These are phyloP conservation scores for Drosophila eugracilis DNA, from an alignment of 1,140 invertebrate species.

Conservation along the genomic window DNA sequence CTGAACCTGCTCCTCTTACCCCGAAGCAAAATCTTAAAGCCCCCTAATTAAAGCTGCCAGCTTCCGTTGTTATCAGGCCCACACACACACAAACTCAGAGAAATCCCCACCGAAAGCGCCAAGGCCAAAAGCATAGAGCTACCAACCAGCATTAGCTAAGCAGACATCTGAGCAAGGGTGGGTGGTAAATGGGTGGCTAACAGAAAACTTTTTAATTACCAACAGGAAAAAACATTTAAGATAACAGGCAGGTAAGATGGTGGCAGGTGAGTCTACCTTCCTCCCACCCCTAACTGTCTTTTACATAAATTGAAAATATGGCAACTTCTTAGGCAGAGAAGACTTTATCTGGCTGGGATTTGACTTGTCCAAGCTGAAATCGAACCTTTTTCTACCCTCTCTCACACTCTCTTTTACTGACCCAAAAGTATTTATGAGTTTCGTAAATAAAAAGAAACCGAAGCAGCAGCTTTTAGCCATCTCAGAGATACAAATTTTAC, in stretches of 20 bases:
- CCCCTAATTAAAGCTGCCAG: slow-evolving; percentile 26
- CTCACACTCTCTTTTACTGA: slow-evolving; percentile 11
- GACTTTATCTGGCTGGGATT: slow-evolving; percentile 37
- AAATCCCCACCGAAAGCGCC: slow-evolving; percentile 23
- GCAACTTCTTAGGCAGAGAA: slow-evolving; percentile 50
- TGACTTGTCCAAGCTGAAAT: slow-evolving; percentile 20
- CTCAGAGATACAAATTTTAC: slow-evolving; percentile 68
- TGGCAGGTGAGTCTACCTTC: background rate
- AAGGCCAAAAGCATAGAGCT: slow-evolving; percentile 46
- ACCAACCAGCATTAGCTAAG: slow-evolving; percentile 69
- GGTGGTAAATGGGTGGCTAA: slow-evolving; percentile 6
- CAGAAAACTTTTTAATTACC: slow-evolving; percentile 64
- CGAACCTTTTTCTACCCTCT: slow-evolving; percentile 30
- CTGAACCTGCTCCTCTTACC: too few relatives aligned
- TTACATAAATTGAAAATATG: slow-evolving; percentile 78
- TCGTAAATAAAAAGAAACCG: slow-evolving; percentile 56
- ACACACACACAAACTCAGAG: too few relatives aligned
- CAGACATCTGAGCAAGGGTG: slow-evolving; percentile 9
- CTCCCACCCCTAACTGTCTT: slow-evolving; percentile 11
- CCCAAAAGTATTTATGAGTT: slow-evolving; percentile 74
- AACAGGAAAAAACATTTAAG: slow-evolving; percentile 64
- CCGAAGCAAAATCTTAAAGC: slow-evolving; percentile 27
- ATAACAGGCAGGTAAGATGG: slow-evolving; percentile 35
- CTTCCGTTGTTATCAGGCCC: slow-evolving; percentile 25
- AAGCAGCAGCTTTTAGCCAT: slow-evolving; percentile 64